Evolutionary conservation across 2,113 vertebrate species (phyloP).

Genomic region (Pelodiscus sinensis): DNA sequence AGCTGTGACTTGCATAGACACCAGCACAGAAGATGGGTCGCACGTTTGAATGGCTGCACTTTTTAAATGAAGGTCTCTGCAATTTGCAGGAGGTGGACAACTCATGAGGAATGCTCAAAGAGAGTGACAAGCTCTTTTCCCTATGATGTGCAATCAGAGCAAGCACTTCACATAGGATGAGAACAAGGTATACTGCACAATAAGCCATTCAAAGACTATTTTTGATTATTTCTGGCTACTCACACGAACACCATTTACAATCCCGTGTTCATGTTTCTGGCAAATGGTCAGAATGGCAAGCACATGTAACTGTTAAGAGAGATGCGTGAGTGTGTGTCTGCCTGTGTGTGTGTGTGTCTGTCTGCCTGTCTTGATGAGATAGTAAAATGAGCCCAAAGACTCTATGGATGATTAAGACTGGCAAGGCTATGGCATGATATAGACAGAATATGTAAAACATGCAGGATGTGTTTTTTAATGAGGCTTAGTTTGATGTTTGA

Average conservation of each 20-base stretch:
- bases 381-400: not conserved
- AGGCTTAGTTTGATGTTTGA: not conserved
- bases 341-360: no score
- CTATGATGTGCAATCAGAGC: not conserved
- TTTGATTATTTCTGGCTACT: not conserved
- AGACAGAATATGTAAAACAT: not conserved
- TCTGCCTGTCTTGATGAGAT: not conserved
- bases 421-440: not conserved
- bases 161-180: not conserved
- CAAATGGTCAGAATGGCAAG: not conserved
- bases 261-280: not conserved
- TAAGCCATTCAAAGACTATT: not conserved
- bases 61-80: not conserved
- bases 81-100: not conserved
- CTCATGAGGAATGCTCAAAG: not conserved
- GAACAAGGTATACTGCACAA: not conserved
- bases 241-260: not conserved
- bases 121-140: not conserved
- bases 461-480: not conserved
- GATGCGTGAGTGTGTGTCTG: no score
- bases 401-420: not conserved
- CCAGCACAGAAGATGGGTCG: not conserved
- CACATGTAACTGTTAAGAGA: not conserved
- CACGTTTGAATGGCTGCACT: not conserved
- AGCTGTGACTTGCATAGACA: not conserved